These are phyloP conservation scores for Spongia lamella DNA, from an alignment of 37 sponge, comb jelly and placozoan species.

Conservation along the genomic window DNA sequence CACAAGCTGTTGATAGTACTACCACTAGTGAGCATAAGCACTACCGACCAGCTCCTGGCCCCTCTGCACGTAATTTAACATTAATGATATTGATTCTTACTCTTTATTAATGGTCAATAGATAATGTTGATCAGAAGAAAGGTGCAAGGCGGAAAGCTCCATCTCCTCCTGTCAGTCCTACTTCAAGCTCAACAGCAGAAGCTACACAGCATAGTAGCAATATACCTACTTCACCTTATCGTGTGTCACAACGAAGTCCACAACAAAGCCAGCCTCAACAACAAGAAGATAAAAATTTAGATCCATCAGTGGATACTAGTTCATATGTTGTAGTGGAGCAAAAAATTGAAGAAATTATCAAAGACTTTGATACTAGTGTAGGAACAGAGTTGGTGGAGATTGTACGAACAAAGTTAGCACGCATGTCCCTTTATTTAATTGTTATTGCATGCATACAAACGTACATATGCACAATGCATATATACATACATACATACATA, in stretches of 20 bases:
- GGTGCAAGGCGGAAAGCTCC: too few relatives aligned
- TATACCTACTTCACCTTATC: too few relatives aligned
- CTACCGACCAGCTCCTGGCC: too few relatives aligned
- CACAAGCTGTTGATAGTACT: not conserved
- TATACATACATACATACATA: not conserved
- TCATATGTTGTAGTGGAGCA: not conserved
- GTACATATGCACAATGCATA: not conserved
- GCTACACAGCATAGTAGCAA: too few relatives aligned
- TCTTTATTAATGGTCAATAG: too few relatives aligned
- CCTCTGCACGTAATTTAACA: too few relatives aligned
- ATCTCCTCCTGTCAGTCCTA: too few relatives aligned
- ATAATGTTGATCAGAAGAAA: too few relatives aligned
- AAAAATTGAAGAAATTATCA: not conserved
- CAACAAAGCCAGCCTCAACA: not conserved
- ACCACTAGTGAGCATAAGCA: too few relatives aligned
- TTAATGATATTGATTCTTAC: too few relatives aligned
- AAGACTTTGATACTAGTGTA: conserved; percentile 18
- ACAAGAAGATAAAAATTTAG: not conserved
- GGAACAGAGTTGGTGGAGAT: conserved; percentile 48
- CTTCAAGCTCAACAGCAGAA: too few relatives aligned
- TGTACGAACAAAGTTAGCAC: conserved; percentile 41
- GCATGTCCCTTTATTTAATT: not conserved
- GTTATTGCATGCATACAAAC: too few relatives aligned
- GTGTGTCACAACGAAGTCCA: not conserved
- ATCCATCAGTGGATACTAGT: not conserved